Base-by-base conservation (phyloP, 2,888 invertebrate genomes). In the Apamea sordens region DNA sequence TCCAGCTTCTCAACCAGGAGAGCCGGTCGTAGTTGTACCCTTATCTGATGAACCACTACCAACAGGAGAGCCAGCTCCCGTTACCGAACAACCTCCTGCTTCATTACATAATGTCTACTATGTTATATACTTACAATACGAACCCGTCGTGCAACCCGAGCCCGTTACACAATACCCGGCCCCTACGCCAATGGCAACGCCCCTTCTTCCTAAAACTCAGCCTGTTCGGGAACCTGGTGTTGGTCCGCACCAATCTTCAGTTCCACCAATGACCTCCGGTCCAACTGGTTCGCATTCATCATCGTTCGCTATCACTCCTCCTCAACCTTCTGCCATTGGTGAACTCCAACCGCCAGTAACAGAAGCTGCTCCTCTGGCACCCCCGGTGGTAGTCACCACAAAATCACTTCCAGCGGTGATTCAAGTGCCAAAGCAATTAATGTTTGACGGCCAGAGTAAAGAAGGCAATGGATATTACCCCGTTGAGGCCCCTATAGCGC, bases 401-500 rank as follows among this genome's bases (percentile, higher is more conserved):
- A 44, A 18, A 2, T n/a, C 76, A 44, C 36, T 53, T 24, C 63
- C 65, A 41, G 32, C 21, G 28, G 73, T 82, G 21, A 56, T 73
- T 56, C 74, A 28, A 78, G 63, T 71, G 13, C 36, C 50, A 13
- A 73, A 65, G 64, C 59, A 71, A 0, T 73, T 81, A 5, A 68
- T 68, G n/a, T n/a, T 18, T 8, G 87, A 89, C 63, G 90, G 87
- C 76, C 64, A 81, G n/a, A 92, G 92, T 77, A 72, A 69, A 63
- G 74, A 83, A 61, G 75, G 61, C 36, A 88, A 47, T 47, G 47
- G 13, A 47, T 13, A 47, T 47, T 47, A 13, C 47, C 11, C 47
- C 15, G 47, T 47, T 47, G 47, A 47, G 47, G 47, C 5, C 41
- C 59, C 72, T 47, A 44, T 32, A n/a, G 36, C 36, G 1, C 53